phyloP scores from a whole-genome alignment of 2,888 invertebrate species.

The Chloroclysta siterata region DNA sequence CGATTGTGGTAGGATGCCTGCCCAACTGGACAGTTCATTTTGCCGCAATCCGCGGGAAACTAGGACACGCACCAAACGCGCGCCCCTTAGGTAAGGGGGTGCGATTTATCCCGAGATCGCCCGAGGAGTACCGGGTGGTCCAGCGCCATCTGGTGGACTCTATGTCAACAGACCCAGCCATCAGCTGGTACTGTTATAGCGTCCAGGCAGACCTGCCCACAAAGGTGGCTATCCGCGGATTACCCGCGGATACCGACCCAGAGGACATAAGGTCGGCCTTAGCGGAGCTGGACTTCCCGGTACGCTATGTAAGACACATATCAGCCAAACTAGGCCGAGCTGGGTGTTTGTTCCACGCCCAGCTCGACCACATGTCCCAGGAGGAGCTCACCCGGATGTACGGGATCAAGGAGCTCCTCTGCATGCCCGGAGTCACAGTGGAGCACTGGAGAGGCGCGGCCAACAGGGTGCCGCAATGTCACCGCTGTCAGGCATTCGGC shows the following conservation, averaged over 20 bases:
- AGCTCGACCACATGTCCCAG: slow-evolving; percentile 5
- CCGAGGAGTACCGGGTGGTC: slow-evolving; percentile 32
- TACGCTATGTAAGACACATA: background rate
- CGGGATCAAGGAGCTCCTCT: background rate
- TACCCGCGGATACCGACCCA: background rate
- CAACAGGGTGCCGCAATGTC: background rate
- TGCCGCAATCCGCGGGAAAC: too few relatives aligned
- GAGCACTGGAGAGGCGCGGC: slow-evolving; percentile 8
- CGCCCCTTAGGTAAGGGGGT: background rate
- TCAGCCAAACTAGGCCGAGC: background rate
- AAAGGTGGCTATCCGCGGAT: background rate
- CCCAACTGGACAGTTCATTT: too few relatives aligned
- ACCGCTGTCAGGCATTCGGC: background rate
- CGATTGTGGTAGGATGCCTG: too few relatives aligned
- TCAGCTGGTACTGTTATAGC: slow-evolving; percentile 39
- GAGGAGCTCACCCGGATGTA: background rate
- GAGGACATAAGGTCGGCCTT: slow-evolving; percentile 8
- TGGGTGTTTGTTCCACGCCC: slow-evolving; percentile 13
- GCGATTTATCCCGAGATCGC: slow-evolving; percentile 15
- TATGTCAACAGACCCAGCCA: slow-evolving; percentile 5
- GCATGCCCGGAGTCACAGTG: slow-evolving; percentile 6
- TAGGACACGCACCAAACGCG: too few relatives aligned
- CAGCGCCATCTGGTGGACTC: slow-evolving; percentile 34
- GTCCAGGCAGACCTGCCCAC: slow-evolving; percentile 3
- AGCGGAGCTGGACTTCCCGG: slow-evolving; percentile 1